Base-by-base conservation (phyloP, 2,888 invertebrate genomes). In the Belgica antarctica region DNA sequence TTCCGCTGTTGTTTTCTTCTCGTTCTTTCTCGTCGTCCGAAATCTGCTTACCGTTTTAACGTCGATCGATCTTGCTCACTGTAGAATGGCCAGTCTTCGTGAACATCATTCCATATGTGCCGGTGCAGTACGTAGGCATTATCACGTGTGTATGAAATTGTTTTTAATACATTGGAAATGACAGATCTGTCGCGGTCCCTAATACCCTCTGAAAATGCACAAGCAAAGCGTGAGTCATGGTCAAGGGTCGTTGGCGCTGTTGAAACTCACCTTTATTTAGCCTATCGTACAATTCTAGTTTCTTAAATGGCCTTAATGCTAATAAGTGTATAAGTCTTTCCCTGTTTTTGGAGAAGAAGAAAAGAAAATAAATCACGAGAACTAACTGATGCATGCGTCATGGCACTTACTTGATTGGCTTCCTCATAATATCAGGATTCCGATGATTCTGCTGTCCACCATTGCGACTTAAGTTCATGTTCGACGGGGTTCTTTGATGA, bases 31-130 rank as follows among this genome's bases (percentile, higher is more conserved):
- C 22, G 59, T 27, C 7, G 27, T 62, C 2, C 25, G 4, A 62
- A 62, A 1, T 28, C 10, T 27, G 19, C 69, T 70, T 71, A 89
- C 90, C 91, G 87, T 84, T 93, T 94, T 77, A 96, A 85, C 80
- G 90, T 86, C 77, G 91, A 89, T 79, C 87, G 86, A 79, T 96
- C 96, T 77, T 92, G 90, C 75, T 95, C 94, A 19, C 89, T 86
- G 78, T 94, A 96, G 83, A 90, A 95, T 72, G 93, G 92, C 96
- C 96, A 96, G 78, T 92, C 91, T 77, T 92, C 92, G 75, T 92
- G 89, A 73, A 95, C 93, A 78, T 96, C 96, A 78, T 90, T 92
- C 93, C 94, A 96, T 76, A 91, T 85, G 77, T 89, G 88, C 77
- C 91, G 89, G 76, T 89, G 88, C 79, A 96, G 84, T 77, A 91